These are phyloP conservation scores for Darevskia mixta DNA, from an alignment of 2,797 vertebrate genomes.

Conservation along the genomic window DNA sequence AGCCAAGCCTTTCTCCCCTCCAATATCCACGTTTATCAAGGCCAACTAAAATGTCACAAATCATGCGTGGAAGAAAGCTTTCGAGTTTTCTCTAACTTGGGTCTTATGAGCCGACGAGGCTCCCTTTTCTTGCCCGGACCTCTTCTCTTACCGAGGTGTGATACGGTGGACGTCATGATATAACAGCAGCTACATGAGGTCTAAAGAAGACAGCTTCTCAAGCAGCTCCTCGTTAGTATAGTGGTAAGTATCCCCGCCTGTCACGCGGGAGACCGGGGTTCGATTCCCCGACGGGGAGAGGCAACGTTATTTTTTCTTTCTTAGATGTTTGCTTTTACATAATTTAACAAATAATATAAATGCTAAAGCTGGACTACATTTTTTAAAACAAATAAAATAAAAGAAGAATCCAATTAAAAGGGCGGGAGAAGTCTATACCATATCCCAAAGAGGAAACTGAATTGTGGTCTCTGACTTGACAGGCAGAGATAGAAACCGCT, in stretches of 20 bases:
- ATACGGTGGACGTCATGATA: too few species aligned
- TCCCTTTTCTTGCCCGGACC: neutral
- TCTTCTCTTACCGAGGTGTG: too few species aligned
- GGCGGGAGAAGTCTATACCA: fast-evolving
- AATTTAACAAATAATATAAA: neutral
- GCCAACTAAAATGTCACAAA: too few species aligned
- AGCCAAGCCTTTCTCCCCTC: neutral
- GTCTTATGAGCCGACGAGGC: neutral
- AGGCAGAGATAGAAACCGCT: conserved; percentile 66
- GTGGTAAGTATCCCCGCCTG: conserved; percentile 74
- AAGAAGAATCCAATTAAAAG: too few species aligned
- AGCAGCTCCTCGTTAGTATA: conserved; percentile 69
- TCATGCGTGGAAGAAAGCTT: too few species aligned
- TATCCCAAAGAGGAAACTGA: conserved; percentile 61
- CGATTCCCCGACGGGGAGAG: conserved; percentile 61
- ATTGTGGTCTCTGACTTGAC: conserved; percentile 63
- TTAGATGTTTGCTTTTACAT: neutral
- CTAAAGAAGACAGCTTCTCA: fast-evolving
- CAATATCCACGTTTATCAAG: too few species aligned
- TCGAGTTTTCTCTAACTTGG: too few species aligned
- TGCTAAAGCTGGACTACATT: neutral
- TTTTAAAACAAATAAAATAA: neutral
- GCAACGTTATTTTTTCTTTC: fast-evolving
- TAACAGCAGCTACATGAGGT: neutral
- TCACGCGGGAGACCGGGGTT: conserved; percentile 71